Conservation (phyloP, 2,888 invertebrate species). For the Drosophila quinaria region DNA sequence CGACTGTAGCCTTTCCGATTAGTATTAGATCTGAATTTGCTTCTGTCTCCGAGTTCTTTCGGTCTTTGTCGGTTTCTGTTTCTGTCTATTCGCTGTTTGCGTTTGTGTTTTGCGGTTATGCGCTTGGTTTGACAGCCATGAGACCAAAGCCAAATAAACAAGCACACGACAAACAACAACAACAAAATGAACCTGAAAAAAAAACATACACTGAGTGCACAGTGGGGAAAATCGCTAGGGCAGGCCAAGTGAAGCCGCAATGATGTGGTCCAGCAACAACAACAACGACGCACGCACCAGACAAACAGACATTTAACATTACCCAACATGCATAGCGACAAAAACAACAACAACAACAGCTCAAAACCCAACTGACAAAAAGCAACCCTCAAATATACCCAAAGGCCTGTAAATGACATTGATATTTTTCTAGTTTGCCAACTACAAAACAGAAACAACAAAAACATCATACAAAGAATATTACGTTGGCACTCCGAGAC, state of each 20-base stretch:
- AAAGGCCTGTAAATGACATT: slow-evolving; percentile 69
- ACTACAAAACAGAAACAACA: slow-evolving; percentile 12
- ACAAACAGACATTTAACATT: slow-evolving; percentile 61
- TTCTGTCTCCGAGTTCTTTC: background rate
- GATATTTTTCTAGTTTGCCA: slow-evolving; percentile 67
- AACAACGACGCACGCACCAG: slow-evolving; percentile 19
- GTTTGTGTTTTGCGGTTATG: slow-evolving; percentile 70
- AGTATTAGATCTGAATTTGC: background rate
- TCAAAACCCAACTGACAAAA: slow-evolving; percentile 16
- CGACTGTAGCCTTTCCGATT: background rate
- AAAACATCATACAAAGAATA: background rate
- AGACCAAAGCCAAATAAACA: slow-evolving; percentile 70
- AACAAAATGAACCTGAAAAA: slow-evolving; percentile 21
- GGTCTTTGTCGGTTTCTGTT: background rate
- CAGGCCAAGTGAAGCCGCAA: slow-evolving; percentile 65
- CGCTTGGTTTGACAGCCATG: slow-evolving; percentile 74
- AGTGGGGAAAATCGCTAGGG: slow-evolving; percentile 46
- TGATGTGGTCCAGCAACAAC: slow-evolving; percentile 54
- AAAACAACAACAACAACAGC: slow-evolving; percentile 36
- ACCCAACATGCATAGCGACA: slow-evolving; percentile 51
- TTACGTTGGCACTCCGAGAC: background rate
- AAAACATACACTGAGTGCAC: slow-evolving; percentile 13
- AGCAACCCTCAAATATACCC: slow-evolving; percentile 45
- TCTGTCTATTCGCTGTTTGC: slow-evolving; percentile 20
- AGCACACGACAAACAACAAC: slow-evolving; percentile 34